Conservation (phyloP, 2,113 vertebrate species). For the Origma solitaria region DNA sequence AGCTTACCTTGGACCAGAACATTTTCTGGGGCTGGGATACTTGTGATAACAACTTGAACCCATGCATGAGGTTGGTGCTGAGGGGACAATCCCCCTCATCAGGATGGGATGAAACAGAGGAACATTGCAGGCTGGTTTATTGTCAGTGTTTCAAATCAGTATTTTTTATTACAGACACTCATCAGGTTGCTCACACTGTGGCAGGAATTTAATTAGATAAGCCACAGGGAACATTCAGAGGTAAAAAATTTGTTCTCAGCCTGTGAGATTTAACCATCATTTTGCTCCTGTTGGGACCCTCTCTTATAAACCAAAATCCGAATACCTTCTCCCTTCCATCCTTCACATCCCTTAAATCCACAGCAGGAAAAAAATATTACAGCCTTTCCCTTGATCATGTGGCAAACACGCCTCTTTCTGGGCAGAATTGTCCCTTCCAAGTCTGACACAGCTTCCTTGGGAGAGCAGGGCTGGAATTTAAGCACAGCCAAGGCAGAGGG, state of each 20-base stretch:
- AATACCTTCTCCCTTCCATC: constrained; percentile 2
- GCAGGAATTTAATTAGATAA: constrained; percentile 67
- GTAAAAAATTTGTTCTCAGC: constrained; percentile 76
- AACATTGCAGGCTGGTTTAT: constrained; percentile 48
- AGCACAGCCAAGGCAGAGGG: not conserved
- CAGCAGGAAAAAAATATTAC: not conserved
- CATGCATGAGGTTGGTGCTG: accelerated
- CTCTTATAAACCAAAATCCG: not conserved
- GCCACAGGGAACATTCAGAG: constrained; percentile 75
- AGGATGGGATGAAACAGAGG: constrained; percentile 18
- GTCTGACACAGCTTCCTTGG: not conserved
- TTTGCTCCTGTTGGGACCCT: not conserved
- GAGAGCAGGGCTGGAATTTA: constrained; percentile 16
- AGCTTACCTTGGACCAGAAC: not conserved
- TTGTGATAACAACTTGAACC: not conserved
- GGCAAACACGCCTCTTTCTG: not conserved
- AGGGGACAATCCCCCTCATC: not conserved
- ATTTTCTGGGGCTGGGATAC: not conserved
- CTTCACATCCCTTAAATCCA: not conserved
- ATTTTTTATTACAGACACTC: constrained; percentile 74
- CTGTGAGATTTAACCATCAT: constrained; percentile 77
- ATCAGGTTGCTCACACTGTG: constrained; percentile 64
- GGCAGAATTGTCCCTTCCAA: not conserved
- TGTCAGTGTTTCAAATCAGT: constrained; percentile 68
- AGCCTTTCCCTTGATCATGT: not conserved